Conservation (phyloP, 2,797 vertebrate species). For the Hipposideros larvatus region DNA sequence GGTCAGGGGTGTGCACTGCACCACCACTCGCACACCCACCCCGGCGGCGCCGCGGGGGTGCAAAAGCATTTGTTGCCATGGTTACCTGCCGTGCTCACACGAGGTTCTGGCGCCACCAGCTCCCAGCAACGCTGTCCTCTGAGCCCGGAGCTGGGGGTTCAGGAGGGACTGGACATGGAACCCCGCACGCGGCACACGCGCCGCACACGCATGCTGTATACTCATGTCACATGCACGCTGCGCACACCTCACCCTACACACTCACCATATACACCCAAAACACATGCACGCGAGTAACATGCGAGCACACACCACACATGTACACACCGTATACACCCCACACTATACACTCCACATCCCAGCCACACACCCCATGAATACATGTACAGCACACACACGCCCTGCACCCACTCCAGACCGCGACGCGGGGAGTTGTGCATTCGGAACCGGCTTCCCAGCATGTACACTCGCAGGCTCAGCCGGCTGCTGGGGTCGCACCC, state of each 20-base stretch:
- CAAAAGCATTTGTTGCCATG: constrained; percentile 88
- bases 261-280: neutral
- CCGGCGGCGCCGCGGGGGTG: neutral
- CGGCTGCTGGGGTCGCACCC: neutral
- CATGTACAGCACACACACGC: neutral
- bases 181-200: neutral
- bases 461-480: too few relatives aligned
- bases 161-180: rapidly evolving
- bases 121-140: neutral
- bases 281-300: neutral
- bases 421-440: rapidly evolving
- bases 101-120: neutral
- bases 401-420: neutral
- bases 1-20: neutral
- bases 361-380: neutral
- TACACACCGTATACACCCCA: neutral
- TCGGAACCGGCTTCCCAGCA: neutral
- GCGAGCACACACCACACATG: neutral
- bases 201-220: neutral
- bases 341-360: neutral
- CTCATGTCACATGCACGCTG: neutral
- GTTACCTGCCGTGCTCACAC: constrained; percentile 68
- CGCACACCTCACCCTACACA: neutral
- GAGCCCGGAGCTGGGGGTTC: neutral
- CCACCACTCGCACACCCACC: neutral